Conservation (phyloP, 2,888 invertebrate genomes). For the Tetropium fuscum region DNA sequence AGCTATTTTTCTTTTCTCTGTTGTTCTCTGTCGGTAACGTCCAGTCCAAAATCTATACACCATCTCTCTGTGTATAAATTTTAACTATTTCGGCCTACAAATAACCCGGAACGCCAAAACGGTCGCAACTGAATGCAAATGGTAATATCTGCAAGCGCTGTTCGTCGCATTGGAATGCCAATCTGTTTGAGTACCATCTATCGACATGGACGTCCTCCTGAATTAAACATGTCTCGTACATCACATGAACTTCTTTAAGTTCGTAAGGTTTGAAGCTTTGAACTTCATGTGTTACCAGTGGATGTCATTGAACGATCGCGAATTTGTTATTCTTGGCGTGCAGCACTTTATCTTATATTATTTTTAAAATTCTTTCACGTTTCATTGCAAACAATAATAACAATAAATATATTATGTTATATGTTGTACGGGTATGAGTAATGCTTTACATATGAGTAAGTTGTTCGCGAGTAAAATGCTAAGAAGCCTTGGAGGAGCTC, state of each 20-base stretch:
- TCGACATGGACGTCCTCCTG: slow-evolving; percentile 45
- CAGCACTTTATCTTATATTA: slow-evolving; percentile 55
- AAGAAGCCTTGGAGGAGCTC: slow-evolving; percentile 29
- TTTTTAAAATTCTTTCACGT: slow-evolving; percentile 58
- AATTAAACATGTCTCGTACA: slow-evolving; percentile 59
- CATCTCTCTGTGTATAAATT: too few relatives aligned
- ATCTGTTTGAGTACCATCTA: slow-evolving; percentile 53
- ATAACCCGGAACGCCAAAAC: slow-evolving; percentile 19
- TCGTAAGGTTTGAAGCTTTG: slow-evolving; percentile 57
- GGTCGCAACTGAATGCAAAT: slow-evolving; percentile 15
- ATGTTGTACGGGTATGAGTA: slow-evolving; percentile 50
- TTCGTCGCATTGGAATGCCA: slow-evolving; percentile 46
- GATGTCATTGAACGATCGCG: slow-evolving; percentile 63
- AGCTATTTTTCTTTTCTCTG: too few relatives aligned
- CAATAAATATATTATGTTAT: slow-evolving; percentile 56
- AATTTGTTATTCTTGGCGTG: slow-evolving; percentile 56
- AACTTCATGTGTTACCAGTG: slow-evolving; percentile 54
- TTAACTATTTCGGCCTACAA: not conserved
- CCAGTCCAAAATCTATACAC: too few relatives aligned
- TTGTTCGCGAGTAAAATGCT: slow-evolving; percentile 13
- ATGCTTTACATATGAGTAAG: slow-evolving; percentile 49
- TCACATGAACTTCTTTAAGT: slow-evolving; percentile 57
- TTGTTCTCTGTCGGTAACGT: too few relatives aligned
- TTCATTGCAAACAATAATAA: slow-evolving; percentile 54
- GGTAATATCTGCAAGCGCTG: slow-evolving; percentile 36